A percentile compares a stretch with the other conserved stretches of the same genome.
Evolutionary conservation across 2,113 vertebrate species (phyloP).

Genomic region (Anhinga rufa): DNA sequence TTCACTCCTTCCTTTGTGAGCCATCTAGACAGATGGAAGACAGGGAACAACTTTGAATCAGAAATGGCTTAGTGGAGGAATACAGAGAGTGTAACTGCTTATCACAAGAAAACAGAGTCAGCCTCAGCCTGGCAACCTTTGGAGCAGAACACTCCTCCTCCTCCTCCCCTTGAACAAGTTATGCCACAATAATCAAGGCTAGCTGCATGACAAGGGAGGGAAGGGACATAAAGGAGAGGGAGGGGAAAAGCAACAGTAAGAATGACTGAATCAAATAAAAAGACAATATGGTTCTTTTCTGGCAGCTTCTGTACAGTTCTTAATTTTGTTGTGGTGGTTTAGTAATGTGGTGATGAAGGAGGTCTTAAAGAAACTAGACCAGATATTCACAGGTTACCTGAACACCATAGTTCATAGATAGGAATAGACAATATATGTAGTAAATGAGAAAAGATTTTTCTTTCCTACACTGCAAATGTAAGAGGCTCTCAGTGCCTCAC

Average conservation of each 20-base stretch:
- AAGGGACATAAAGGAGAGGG: background rate
- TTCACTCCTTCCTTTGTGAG: background rate
- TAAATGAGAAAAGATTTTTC: background rate
- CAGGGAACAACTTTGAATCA: background rate
- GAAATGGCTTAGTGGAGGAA: background rate
- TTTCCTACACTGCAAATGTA: background rate
- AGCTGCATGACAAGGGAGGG: background rate
- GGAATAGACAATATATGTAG: no score
- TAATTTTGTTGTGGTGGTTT: background rate
- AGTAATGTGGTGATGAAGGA: background rate
- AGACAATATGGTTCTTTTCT: background rate
- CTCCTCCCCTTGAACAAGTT: background rate
- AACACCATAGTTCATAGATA: background rate
- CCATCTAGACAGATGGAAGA: conserved; percentile 15
- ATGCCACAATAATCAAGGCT: background rate
- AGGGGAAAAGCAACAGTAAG: background rate
- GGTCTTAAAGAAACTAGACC: background rate
- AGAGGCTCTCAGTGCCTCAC: background rate
- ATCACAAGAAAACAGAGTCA: conserved; percentile 32
- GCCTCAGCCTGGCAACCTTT: background rate
- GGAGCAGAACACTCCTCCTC: background rate
- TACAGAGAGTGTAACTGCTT: background rate
- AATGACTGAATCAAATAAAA: background rate
- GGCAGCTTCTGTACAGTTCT: background rate
- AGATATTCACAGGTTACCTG: background rate